Evolutionary conservation across 2,888 invertebrate genomes (phyloP), one percentile per base, ranked within the genome.

Genomic region (Eupsilia transversa): DNA sequence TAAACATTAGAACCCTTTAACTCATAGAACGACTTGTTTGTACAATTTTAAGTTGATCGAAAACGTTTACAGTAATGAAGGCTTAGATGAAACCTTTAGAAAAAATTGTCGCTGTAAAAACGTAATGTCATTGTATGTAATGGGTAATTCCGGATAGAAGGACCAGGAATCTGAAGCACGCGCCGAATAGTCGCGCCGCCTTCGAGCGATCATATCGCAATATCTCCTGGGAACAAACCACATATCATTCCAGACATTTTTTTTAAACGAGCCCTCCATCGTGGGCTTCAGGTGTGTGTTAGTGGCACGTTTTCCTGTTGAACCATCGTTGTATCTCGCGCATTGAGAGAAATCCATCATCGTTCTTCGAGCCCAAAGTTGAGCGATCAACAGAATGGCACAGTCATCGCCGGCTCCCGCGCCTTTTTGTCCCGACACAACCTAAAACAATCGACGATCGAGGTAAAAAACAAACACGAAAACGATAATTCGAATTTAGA

Each of bases 71-170:
- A 88, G 90, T 95, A 94, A 95, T 96, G 92, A 94, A 91, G 89
- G 94, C 92, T 92, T 93, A 90, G 91, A 91, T 92, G 91, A 91
- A 92, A 89, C 88, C 90, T 91, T 90, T 78, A 88, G 52, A 83
- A 91, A 91, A 90, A 91, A 90, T 91, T 92, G 92, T 93, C 92
- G 90, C 89, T 85, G 85, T 91, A 93, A 95, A 96, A 95, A 90
- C 91, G 94, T 94, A 92, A 86, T 93, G 96, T 96, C 96, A 96
- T 96, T 91, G 93, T 88, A 91, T 84, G 93, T 96, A 96, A 96
- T 96, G 95, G 95, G 92, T 94, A 94, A 95, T 93, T 93, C 93
- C 90, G 92, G 90, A 90, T 90, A 88, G 90, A 86, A 86, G 89
- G 85, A 91, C 87, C 86, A 90, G 93, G 95, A 92, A 95, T 95